Base-by-base conservation (phyloP, 2,888 invertebrate genomes). In the Nebria brevicollis region DNA sequence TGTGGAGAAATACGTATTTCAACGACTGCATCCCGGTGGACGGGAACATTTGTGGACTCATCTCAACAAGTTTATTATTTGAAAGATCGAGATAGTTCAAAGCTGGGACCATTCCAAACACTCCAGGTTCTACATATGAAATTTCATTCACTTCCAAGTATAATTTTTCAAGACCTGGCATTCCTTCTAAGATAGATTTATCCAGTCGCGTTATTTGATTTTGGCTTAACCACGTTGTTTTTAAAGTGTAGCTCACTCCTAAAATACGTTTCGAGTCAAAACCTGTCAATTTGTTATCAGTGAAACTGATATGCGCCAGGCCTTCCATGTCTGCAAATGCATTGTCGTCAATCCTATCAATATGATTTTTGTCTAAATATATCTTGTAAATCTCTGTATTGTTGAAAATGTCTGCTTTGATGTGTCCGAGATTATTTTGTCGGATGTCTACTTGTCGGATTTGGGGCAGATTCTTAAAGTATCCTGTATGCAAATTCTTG, bases 281-380 rank as follows among this genome's bases (percentile, higher is more conserved):
- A 4, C 20, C 20, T 65, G 20, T 25, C 34, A 75, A 65, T 65
- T 64, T 15, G 20, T 75, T 75, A 15, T 25, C 26, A 34, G 25
- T 64, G 25, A 75, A 65, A 75, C 66, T 75, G 15, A 75, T 13
- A 34, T 26, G 20, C 8, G 8, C 15, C 25, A 75, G 34, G 13
- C 64, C 11, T 54, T 75, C 64, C 75, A 75, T 75, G 25, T 66
- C 64, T 6, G 34, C 34, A 26, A 75, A 75, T 10, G 75, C 75
- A 65, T 66, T 34, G 20, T 54, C 64, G 25, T 75, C 75, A 75
- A 75, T 75, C 2, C 15, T 26, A 20, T 34, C 5, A 25, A 75
- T 75, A 15, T 26, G 7, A n/a, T 75, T 75, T 8, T 25, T 65
- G 25, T 64, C 26, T 25, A 75, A 65, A 75, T 75, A 75, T 11